These are phyloP conservation scores for Halcyon malimbica DNA, from an alignment of 2,113 vertebrate genomes.

Conservation along the genomic window DNA sequence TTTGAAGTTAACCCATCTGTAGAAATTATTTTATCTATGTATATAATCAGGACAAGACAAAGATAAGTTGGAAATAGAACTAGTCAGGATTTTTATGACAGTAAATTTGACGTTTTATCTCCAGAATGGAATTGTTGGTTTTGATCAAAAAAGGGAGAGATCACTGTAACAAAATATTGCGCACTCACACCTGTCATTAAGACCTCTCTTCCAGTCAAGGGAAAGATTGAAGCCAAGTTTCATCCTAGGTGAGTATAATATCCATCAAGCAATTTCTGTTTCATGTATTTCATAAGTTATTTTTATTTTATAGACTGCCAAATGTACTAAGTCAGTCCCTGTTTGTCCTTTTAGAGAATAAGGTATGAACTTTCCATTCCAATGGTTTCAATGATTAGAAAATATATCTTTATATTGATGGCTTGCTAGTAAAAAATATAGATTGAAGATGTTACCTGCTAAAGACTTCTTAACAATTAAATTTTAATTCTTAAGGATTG, in stretches of 20 bases:
- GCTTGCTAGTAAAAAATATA: not conserved
- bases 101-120: not conserved
- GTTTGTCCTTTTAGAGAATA: not conserved
- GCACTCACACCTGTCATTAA: not conserved
- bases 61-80: not conserved
- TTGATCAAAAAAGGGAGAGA: not conserved
- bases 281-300: not conserved
- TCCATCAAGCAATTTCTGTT: not conserved
- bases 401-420: not conserved
- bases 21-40: not conserved
- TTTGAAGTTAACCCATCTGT: not conserved
- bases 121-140: not conserved
- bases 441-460: not conserved
- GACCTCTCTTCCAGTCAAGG: not conserved
- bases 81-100: not conserved
- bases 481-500: not conserved
- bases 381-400: not conserved
- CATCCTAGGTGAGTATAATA: not conserved
- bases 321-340: not conserved
- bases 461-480: not conserved
- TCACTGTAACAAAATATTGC: not conserved
- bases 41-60: not conserved
- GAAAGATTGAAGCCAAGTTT: not conserved
- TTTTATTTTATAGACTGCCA: not conserved
- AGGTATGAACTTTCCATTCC: not conserved